Evolutionary conservation across 2,888 invertebrate genomes (phyloP).

Genomic region (Luperina testacea): DNA sequence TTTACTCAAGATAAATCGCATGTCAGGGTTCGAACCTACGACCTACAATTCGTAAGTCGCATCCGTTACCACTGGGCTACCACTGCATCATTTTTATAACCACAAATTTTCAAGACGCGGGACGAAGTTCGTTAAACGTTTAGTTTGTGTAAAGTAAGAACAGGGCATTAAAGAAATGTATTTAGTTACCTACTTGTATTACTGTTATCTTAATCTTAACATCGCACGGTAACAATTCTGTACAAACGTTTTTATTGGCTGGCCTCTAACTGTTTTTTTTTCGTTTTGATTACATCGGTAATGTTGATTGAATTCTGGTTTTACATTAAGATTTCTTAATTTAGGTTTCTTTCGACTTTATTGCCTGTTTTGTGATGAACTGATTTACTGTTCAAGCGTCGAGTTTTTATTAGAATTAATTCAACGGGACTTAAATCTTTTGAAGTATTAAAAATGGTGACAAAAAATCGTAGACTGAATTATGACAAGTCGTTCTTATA

Average conservation of each 20-base stretch:
- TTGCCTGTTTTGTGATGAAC: conserved; percentile 37
- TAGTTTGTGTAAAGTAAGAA: conserved; percentile 61
- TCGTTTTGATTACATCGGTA: conserved; percentile 68
- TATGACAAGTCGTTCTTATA: conserved; percentile 44
- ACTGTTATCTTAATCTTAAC: conserved; percentile 76
- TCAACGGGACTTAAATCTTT: conserved; percentile 39
- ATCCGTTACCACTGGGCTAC: neutral
- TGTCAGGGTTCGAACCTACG: neutral
- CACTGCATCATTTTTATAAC: neutral
- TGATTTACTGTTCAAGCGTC: conserved; percentile 37
- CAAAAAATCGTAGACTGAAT: conserved; percentile 49
- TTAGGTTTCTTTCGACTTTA: conserved; percentile 51
- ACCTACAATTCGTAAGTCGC: neutral
- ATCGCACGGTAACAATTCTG: conserved; percentile 73
- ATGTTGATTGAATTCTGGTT: conserved; percentile 65
- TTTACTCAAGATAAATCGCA: neutral
- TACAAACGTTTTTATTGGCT: conserved; percentile 77
- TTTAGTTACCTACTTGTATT: conserved; percentile 76
- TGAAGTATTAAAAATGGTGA: conserved; percentile 27
- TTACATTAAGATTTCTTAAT: conserved; percentile 62
- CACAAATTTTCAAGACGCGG: conserved; percentile 26
- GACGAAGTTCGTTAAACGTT: conserved; percentile 58
- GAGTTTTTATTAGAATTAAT: conserved; percentile 35
- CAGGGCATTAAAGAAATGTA: conserved; percentile 75
- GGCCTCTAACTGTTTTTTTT: conserved; percentile 64